Percentiles rank a stretch among this genome's conserved stretches.
These are phyloP conservation scores for Otolemur garnettii DNA, from an alignment of 2,113 vertebrate genomes.

Conservation along the genomic window DNA sequence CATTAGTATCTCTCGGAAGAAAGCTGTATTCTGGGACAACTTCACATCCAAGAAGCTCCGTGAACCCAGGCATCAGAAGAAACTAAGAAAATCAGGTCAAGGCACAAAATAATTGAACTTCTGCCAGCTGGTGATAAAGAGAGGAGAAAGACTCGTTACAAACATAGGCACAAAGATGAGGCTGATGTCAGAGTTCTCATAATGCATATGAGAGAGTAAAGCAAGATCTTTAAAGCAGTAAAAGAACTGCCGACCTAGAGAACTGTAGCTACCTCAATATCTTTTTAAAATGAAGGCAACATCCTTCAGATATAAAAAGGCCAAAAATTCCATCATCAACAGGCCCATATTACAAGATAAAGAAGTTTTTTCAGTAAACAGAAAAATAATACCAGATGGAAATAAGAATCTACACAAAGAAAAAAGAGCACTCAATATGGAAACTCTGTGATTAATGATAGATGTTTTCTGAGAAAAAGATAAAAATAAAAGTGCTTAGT, in stretches of 20 bases:
- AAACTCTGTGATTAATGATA: neutral
- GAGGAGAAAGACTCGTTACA: neutral
- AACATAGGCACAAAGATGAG: neutral
- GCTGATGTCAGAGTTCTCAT: neutral
- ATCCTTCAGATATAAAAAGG: neutral
- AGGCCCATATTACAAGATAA: neutral
- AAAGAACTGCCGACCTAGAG: neutral
- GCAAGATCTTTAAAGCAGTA: neutral
- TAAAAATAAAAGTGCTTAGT: neutral
- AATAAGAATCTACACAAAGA: neutral
- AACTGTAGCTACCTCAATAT: neutral
- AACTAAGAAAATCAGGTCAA: conserved; percentile 12
- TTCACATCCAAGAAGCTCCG: conserved; percentile 33
- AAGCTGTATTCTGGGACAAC: conserved; percentile 14
- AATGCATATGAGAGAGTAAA: neutral
- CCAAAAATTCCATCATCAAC: neutral
- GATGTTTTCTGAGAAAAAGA: conserved; percentile 37
- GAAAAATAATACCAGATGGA: neutral
- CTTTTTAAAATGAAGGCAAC: conserved; percentile 10
- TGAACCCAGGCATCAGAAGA: neutral
- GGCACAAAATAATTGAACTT: neutral
- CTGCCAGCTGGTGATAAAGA: neutral
- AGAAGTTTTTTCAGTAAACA: neutral
- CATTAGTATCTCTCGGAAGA: neutral
- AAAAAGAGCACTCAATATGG: neutral